Conservation (phyloP, 2,888 invertebrate species). For the Ormyrus thymus region DNA sequence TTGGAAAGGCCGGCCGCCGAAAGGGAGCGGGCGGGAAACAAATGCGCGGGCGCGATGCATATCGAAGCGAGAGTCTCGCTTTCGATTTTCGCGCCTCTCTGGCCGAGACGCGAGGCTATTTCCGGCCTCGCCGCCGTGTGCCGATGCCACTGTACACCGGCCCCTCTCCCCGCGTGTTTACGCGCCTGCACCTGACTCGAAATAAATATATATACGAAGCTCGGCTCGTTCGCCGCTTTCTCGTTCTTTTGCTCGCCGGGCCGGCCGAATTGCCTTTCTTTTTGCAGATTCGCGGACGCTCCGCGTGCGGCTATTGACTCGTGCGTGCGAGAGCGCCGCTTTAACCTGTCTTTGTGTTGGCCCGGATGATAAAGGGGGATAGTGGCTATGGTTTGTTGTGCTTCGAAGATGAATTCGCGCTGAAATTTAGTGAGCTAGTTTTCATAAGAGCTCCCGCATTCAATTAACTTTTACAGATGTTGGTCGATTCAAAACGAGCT, state of each 20-base stretch:
- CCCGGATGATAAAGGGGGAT: background rate
- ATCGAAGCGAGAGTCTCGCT: slow-evolving; percentile 50
- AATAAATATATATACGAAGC: slow-evolving; percentile 46
- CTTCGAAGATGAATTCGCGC: slow-evolving; percentile 9
- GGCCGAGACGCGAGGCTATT: slow-evolving; percentile 56
- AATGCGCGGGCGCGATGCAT: slow-evolving; percentile 47
- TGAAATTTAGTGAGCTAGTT: slow-evolving; percentile 32
- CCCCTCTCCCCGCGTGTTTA: too few relatives aligned
- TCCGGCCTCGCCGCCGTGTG: slow-evolving; percentile 45
- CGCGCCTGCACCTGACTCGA: slow-evolving; percentile 41
- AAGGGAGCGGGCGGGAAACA: slow-evolving; percentile 37
- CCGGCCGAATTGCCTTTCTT: background rate
- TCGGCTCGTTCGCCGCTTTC: background rate
- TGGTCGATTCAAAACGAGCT: too few relatives aligned
- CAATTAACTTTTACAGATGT: too few relatives aligned
- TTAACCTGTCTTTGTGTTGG: background rate
- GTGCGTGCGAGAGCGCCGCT: slow-evolving; percentile 11
- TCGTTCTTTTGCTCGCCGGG: too few relatives aligned
- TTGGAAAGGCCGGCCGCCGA: slow-evolving; percentile 14
- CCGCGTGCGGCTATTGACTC: slow-evolving; percentile 51
- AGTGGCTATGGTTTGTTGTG: slow-evolving; percentile 21
- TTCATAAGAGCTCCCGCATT: background rate
- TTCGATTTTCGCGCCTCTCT: slow-evolving; percentile 53
- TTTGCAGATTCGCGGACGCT: slow-evolving; percentile 5
- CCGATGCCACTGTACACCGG: slow-evolving; percentile 4